Conservation (phyloP, 2,888 invertebrate genomes). For the Orchestes rusci region DNA sequence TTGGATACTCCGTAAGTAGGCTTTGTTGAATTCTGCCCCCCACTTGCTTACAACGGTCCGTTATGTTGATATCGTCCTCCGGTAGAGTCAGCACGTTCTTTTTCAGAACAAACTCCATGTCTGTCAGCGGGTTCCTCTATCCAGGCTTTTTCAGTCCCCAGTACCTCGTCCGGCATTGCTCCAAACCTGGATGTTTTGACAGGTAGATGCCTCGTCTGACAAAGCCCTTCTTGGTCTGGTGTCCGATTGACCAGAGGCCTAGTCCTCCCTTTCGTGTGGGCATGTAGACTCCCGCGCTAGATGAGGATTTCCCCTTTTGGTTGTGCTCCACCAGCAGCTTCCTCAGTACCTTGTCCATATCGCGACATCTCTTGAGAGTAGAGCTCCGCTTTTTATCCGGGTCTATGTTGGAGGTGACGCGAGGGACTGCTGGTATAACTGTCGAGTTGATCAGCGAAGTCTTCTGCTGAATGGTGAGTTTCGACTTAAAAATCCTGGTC, state of each 20-base stretch:
- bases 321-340: no score
- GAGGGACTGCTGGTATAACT: slow-evolving; percentile 3
- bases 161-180: slow-evolving; percentile 5
- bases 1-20: no score
- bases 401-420: slow-evolving; percentile 6
- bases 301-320: slow-evolving; percentile 7
- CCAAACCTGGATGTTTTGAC: neutral
- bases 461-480: slow-evolving; percentile 14
- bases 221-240: no score
- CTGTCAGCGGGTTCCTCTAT: slow-evolving; percentile 9
- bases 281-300: slow-evolving; percentile 6
- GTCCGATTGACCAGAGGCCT: no score
- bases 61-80: slow-evolving; percentile 1
- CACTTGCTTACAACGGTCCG: slow-evolving; percentile 2
- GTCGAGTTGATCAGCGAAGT: slow-evolving; percentile 10
- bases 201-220: slow-evolving; percentile 3
- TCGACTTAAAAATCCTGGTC: slow-evolving; percentile 2
- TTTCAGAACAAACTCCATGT: no score
- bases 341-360: no score
- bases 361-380: slow-evolving; percentile 8
- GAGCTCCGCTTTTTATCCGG: slow-evolving; percentile 9
- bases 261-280: slow-evolving; percentile 3
- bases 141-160: slow-evolving; percentile 6
- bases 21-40: no score
- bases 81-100: neutral